Evolutionary conservation across 2,113 vertebrate genomes (phyloP), one percentile per base, ranked within the genome.

Genomic region (Ondatra zibethicus): DNA sequence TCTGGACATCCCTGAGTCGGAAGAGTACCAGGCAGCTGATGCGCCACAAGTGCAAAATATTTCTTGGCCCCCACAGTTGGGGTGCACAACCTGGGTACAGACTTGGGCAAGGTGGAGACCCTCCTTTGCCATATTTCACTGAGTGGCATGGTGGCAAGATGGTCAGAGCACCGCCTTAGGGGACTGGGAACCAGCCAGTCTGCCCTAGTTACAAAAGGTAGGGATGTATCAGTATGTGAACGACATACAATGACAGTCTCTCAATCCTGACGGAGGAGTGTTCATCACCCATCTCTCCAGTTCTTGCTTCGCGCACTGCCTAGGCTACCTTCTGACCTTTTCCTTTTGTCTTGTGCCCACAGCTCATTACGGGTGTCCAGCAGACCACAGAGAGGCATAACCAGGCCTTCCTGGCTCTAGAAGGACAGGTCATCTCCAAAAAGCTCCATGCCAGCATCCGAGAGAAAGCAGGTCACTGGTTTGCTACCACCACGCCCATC

Each of bases 311-410:
- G 25, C 1, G 1, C 42, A 23, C 25, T 25, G 13, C 70, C 75
- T 3, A 0, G 39, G 9, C 29, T 19, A 2, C 13, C 39, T 12
- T 3, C 96, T 96, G 75, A 97, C 85, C 39, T 85, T 88, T 97
- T 84, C 96, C 92, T 96, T 50, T 98, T 96, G 96, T 86, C 96
- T 98, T 82, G 91, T 96, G 36, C 91, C 92, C 93, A 39, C 97
- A 99, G 99, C 99, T 99, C 91, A 99, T 99, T 96, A 99, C 99
- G 13, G 99, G 99, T 14, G 99, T 99, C 89, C 99, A 99, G 97
- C 99, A 99, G 98, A 99, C 99, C 0, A 99, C 99, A 0, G 99
- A 99, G 98, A 99, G 99, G 89, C 99, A 99, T 98, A 99, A 99
- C 97, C 99, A 99, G 98, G 99, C 99, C 68, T 99, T 99, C 98